phyloP scores from a whole-genome alignment of 2,888 invertebrate genomes.

The Scrobipalpa atriplicella region DNA sequence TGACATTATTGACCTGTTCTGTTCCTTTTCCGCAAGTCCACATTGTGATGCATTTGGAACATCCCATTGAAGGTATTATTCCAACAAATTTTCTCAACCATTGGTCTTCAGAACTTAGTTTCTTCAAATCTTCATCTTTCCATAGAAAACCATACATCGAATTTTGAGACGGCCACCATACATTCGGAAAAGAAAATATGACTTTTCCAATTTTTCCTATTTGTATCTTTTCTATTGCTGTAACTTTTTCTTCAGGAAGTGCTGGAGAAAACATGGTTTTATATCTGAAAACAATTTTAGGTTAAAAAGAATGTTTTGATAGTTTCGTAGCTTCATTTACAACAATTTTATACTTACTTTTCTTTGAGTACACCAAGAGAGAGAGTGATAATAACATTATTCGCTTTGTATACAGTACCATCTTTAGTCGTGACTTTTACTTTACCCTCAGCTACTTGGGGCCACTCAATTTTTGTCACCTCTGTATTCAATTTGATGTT shows the following conservation, averaged over 20 bases:
- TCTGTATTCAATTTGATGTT: conserved; percentile 43
- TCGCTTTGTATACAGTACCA: conserved; percentile 72
- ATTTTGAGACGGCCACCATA: conserved; percentile 4
- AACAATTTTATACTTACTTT: conserved; percentile 36
- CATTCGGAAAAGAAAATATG: conserved; percentile 5
- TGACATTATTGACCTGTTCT: not conserved
- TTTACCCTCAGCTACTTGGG: conserved; percentile 33
- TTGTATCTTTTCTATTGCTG: conserved; percentile 78
- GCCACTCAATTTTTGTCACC: conserved; percentile 43
- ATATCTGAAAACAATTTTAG: conserved; percentile 6
- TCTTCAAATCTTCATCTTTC: conserved; percentile 5
- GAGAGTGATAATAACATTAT: conserved; percentile 84
- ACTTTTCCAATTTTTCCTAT: conserved; percentile 78
- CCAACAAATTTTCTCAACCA: conserved; percentile 5
- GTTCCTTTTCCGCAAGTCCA: conserved; percentile 12
- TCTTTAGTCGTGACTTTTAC: conserved; percentile 70
- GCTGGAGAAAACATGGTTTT: conserved; percentile 74
- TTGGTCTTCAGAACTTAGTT: not conserved
- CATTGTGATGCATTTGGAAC: not conserved
- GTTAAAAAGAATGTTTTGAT: not conserved
- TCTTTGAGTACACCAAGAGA: conserved; percentile 85
- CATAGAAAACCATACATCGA: not conserved
- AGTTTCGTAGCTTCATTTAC: not conserved
- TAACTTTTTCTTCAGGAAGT: conserved; percentile 72
- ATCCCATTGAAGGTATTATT: conserved; percentile 4